Base-by-base conservation (phyloP, 2,888 invertebrate species). In the Rotaria magnacalcarata region DNA sequence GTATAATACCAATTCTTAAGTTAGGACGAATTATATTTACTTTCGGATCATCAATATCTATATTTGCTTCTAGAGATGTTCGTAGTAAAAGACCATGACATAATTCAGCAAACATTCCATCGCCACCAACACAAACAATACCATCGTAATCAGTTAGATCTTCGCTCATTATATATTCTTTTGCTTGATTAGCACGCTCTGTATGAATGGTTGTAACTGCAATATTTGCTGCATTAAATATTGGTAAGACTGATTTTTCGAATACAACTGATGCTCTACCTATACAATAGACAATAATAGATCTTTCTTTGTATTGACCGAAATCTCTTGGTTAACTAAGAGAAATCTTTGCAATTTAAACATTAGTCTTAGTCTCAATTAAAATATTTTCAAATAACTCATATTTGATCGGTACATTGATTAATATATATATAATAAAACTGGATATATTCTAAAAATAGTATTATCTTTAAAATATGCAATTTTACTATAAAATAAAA, bases 101-200 rank as follows among this genome's bases (percentile, higher is more conserved):
- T 47, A 80, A 80, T 80, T 80, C 80, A 43, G 80, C 43, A 80
- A 80, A 80, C 80, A 80, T 80, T 24, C 80, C 80, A 80, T 80
- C 80, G 24, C 80, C 86, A 47, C 80, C 80, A 43, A 80, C 80
- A 80, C 80, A 80, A 80, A 80, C 34, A 11, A 80, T 24, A 80
- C 86, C 74, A 50, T 87, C 84, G 21, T 86, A 87, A n/a, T 43
- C 11, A 24, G 47, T 50, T 6, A 87, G 47, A 47, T 85, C 74
- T 50, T 87, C 84, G 34, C 85, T 24, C n/a, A 84, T 16, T 19
- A 87, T 21, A 54, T 84, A 75, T 27, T 87, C 86, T n/a, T 34
- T 50, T 27, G 84, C 87, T 54, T 87, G 84, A 86, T 87, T 56
- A 19, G 85, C 75, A 16, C 86, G 87, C 43, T 87, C 43, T 41